Evolutionary conservation across 2,888 invertebrate genomes (phyloP).

Genomic region (Sclerodermus sp.): DNA sequence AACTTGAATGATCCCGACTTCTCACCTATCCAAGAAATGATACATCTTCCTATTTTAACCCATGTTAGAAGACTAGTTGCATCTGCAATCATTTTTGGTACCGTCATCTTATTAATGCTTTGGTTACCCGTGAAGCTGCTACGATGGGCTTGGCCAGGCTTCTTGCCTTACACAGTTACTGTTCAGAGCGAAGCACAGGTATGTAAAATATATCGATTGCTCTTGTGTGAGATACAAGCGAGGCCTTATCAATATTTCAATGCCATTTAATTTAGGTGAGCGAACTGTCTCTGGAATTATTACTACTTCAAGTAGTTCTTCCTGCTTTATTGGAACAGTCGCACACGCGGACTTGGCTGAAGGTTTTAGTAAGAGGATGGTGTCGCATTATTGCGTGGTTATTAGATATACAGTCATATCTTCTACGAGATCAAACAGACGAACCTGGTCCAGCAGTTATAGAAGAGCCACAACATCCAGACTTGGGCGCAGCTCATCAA

Average conservation of each 20-base stretch:
- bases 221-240: too few relatives aligned
- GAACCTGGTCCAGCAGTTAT: conserved; percentile 46
- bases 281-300: conserved; percentile 89
- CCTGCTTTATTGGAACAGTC: conserved; percentile 96
- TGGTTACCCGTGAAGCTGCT: conserved; percentile 93
- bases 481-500: conserved; percentile 81
- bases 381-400: conserved; percentile 82
- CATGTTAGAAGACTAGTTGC: conserved; percentile 89
- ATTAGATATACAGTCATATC: conserved; percentile 85
- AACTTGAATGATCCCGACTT: conserved; percentile 99
- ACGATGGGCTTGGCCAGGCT: conserved; percentile 77
- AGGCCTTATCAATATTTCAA: not conserved
- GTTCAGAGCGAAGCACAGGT: conserved; percentile 77
- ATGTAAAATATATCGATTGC: conserved; percentile 46
- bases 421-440: conserved; percentile 72
- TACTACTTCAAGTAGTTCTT: conserved; percentile 90
- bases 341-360: conserved; percentile 92
- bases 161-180: conserved; percentile 92
- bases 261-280: conserved; percentile 65
- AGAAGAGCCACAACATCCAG: conserved; percentile 51
- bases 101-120: conserved; percentile 91
- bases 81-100: conserved; percentile 94
- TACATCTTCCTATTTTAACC: conserved; percentile 89
- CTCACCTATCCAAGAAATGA: conserved; percentile 99
- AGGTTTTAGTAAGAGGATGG: conserved; percentile 85